phyloP scores from a whole-genome alignment of 1,140 invertebrate species.

The Brachionus sp. region DNA sequence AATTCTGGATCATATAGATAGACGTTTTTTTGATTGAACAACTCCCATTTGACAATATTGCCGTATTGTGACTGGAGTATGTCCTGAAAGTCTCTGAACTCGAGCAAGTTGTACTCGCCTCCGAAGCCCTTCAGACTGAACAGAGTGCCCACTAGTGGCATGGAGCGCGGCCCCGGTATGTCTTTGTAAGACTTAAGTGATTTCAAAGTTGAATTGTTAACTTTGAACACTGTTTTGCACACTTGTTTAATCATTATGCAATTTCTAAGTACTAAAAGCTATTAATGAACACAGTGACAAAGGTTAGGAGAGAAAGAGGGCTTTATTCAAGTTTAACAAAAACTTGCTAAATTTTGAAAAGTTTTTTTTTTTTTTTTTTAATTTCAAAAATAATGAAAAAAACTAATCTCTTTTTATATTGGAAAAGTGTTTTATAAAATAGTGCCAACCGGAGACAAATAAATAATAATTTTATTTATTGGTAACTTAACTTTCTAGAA shows the following conservation, averaged over 20 bases:
- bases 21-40: conserved; percentile 35
- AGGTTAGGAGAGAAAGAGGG: neutral
- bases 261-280: neutral
- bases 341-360: neutral
- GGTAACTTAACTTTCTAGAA: conserved; percentile 24
- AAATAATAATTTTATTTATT: neutral
- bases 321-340: neutral
- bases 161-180: conserved; percentile 3
- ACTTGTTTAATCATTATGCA: neutral
- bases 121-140: conserved; percentile 13
- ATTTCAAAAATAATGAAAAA: neutral
- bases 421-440: neutral
- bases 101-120: conserved; percentile 27
- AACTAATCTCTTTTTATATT: neutral
- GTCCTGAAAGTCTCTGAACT: conserved; percentile 33
- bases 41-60: conserved; percentile 43
- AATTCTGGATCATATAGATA: conserved; percentile 23
- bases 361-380: neutral
- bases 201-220: neutral
- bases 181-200: neutral
- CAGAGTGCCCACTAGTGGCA: neutral
- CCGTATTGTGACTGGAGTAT: conserved; percentile 12
- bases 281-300: neutral
- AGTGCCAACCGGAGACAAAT: conserved; percentile 11
- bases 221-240: neutral